Percentiles rank a stretch among this genome's conserved stretches.
phyloP scores from a whole-genome alignment of 2,888 invertebrate species.

The Luffia ferchaultella region DNA sequence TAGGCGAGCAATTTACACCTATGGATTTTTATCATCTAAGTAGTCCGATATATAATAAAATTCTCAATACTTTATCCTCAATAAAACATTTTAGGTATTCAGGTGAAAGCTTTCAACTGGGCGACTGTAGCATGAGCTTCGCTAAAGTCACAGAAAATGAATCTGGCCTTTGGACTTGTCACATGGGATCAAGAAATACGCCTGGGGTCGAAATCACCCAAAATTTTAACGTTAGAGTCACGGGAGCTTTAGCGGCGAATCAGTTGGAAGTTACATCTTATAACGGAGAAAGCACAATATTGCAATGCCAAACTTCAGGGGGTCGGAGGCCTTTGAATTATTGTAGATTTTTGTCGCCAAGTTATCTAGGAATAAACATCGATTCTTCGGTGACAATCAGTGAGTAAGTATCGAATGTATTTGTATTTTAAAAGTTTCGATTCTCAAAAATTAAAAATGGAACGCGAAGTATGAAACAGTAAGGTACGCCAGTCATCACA shows the following conservation, averaged over 20 bases:
- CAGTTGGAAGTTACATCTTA: slow-evolving; percentile 22
- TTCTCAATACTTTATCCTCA: no score
- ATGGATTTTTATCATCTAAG: no score
- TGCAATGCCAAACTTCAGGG: slow-evolving; percentile 51
- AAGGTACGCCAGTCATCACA: no score
- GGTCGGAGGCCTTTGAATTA: slow-evolving; percentile 45
- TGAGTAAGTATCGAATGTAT: slow-evolving; percentile 31
- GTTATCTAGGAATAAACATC: slow-evolving; percentile 38
- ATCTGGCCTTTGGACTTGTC: slow-evolving; percentile 51
- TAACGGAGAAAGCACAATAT: slow-evolving; percentile 25
- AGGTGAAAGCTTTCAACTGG: slow-evolving; percentile 41
- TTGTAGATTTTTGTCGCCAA: slow-evolving; percentile 52
- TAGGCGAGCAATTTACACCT: no score
- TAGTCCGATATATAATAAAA: no score
- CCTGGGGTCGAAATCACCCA: slow-evolving; percentile 41
- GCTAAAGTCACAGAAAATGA: slow-evolving; percentile 29
- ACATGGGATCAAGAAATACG: slow-evolving; percentile 43
- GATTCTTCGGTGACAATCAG: slow-evolving; percentile 37
- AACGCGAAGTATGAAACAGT: no score
- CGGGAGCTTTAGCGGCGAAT: slow-evolving; percentile 46
- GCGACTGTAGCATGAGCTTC: slow-evolving; percentile 54
- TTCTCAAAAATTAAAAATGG: no score
- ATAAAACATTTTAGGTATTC: slow-evolving; percentile 47
- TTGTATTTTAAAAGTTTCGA: background rate
- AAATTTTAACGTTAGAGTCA: slow-evolving; percentile 37